phyloP scores from a whole-genome alignment of 2,797 vertebrate genomes.

The Sebastes ruberrimus region DNA sequence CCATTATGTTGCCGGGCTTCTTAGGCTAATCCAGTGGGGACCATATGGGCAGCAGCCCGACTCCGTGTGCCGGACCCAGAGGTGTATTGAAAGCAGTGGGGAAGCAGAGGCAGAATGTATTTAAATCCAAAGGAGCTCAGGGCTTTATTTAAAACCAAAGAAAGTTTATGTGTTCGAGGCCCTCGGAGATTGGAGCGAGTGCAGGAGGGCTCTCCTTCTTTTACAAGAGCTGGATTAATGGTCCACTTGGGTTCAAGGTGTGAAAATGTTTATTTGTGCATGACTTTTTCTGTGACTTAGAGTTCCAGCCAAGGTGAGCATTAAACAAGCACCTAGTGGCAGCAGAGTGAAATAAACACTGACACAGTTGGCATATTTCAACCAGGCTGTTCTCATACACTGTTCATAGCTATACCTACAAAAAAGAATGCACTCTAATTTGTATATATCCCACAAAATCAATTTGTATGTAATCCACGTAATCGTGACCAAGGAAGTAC shows the following conservation, averaged over 20 bases:
- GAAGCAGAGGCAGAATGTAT: constrained; percentile 59
- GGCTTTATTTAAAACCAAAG: constrained; percentile 74
- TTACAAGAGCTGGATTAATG: constrained; percentile 59
- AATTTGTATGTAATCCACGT: no score
- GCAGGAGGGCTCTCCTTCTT: constrained; percentile 40
- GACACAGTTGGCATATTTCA: constrained; percentile 45
- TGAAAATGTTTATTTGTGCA: constrained; percentile 3
- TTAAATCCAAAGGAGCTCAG: constrained; percentile 59
- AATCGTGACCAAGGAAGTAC: no score
- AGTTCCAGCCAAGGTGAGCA: neutral
- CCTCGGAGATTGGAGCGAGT: constrained; percentile 39
- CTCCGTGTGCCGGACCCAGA: constrained; percentile 65
- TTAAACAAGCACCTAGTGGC: constrained; percentile 1
- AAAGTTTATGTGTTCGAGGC: constrained; percentile 76
- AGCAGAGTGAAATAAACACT: constrained; percentile 40
- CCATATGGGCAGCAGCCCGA: constrained; percentile 77
- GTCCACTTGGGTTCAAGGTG: constrained; percentile 56
- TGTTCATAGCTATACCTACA: no score
- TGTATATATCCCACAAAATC: no score
- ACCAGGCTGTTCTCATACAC: neutral
- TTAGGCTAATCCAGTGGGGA: constrained; percentile 74
- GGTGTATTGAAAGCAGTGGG: constrained; percentile 59
- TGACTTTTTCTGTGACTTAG: neutral
- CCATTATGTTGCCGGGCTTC: constrained; percentile 71
- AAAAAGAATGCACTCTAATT: no score